phyloP scores from a whole-genome alignment of 2,888 invertebrate genomes.

The Rhabditophanes sp. region DNA sequence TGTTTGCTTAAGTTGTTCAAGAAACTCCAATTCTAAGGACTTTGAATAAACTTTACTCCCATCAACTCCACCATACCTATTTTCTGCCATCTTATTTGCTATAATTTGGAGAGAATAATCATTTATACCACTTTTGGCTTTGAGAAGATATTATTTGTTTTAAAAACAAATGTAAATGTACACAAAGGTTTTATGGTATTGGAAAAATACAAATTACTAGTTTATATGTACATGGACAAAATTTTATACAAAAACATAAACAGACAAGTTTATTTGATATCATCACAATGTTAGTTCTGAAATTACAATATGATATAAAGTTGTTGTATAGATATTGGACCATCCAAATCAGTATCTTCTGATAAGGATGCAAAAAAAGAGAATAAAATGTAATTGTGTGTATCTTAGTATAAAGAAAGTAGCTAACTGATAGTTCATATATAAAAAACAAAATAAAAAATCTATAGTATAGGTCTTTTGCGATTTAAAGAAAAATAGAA shows the following conservation, averaged over 20 bases:
- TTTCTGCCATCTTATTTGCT: not conserved
- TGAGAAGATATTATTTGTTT: constrained; percentile 1
- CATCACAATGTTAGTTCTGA: too few species aligned
- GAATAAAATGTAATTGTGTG: too few species aligned
- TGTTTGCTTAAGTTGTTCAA: not conserved
- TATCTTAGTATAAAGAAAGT: too few species aligned
- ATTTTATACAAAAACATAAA: not conserved
- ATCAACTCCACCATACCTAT: not conserved
- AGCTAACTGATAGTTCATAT: too few species aligned
- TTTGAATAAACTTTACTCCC: constrained; percentile 1
- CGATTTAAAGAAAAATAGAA: constrained; percentile 3
- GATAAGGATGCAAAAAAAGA: too few species aligned
- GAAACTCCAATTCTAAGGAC: not conserved
- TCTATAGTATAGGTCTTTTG: too few species aligned
- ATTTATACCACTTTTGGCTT: constrained; percentile 1
- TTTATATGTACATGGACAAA: not conserved
- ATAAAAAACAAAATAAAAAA: too few species aligned
- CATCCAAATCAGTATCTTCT: too few species aligned
- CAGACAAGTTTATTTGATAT: too few species aligned
- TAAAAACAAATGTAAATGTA: not conserved
- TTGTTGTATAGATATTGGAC: too few species aligned
- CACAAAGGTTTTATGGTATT: not conserved
- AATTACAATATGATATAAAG: too few species aligned
- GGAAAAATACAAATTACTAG: not conserved
- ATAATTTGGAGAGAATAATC: not conserved